These are phyloP conservation scores for Pteronura brasiliensis DNA, from an alignment of 2,113 vertebrate genomes.

Conservation along the genomic window DNA sequence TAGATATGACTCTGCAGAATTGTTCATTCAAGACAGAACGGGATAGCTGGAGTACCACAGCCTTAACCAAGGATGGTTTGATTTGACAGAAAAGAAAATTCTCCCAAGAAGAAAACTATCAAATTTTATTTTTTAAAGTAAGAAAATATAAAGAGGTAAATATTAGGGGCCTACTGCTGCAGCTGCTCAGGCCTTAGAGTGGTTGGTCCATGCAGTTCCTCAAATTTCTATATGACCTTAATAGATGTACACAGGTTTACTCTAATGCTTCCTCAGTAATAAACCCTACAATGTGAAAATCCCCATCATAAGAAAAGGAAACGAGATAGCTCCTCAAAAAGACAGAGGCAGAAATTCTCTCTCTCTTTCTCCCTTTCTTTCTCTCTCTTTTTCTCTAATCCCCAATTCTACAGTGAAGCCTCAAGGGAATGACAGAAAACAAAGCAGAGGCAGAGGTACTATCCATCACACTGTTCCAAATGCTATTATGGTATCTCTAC, in stretches of 20 bases:
- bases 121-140: neutral
- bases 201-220: neutral
- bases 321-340: neutral
- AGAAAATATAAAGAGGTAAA: neutral
- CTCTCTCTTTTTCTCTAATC: neutral
- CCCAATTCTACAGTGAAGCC: neutral
- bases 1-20: neutral
- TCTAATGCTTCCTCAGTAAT: neutral
- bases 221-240: neutral
- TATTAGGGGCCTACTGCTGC: neutral
- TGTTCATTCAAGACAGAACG: neutral
- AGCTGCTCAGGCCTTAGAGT: neutral
- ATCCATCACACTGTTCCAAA: neutral
- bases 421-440: neutral
- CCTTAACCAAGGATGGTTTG: neutral
- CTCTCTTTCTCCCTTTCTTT: neutral
- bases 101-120: neutral
- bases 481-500: neutral
- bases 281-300: neutral
- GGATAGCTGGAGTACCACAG: neutral
- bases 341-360: neutral
- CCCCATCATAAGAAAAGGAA: neutral
- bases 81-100: neutral
- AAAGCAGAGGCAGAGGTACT: neutral
- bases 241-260: neutral